A percentile compares a stretch with the other conserved stretches of the same genome.
Evolutionary conservation across 2,888 invertebrate genomes (phyloP).

Genomic region (Sepiola atlantica): DNA sequence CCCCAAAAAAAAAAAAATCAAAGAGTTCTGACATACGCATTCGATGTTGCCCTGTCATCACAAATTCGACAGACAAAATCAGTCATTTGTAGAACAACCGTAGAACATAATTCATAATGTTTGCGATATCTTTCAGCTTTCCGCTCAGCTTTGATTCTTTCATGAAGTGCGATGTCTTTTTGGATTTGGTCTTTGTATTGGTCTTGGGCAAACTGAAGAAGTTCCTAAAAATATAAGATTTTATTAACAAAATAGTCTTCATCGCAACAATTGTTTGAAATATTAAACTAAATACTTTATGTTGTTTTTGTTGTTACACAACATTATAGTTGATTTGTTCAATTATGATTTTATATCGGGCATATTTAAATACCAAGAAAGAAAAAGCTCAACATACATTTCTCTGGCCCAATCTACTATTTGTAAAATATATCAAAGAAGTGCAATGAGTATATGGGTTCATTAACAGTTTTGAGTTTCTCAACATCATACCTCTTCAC

Average conservation of each 20-base stretch:
- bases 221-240: constrained; percentile 61
- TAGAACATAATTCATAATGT: constrained; percentile 71
- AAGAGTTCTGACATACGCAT: constrained; percentile 64
- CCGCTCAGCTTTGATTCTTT: constrained; percentile 71
- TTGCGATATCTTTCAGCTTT: constrained; percentile 69
- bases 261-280: not conserved
- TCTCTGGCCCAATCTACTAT: not conserved
- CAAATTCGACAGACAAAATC: constrained; percentile 72
- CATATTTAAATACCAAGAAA: too few relatives aligned
- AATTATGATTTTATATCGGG: not conserved
- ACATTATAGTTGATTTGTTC: too few relatives aligned
- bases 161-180: constrained; percentile 71
- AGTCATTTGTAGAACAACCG: constrained; percentile 67
- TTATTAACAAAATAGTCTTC: not conserved
- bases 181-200: constrained; percentile 71
- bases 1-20: too few relatives aligned
- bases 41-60: constrained; percentile 73
- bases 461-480: too few relatives aligned
- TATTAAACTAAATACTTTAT: not conserved
- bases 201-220: constrained; percentile 69
- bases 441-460: too few relatives aligned
- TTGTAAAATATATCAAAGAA: not conserved
- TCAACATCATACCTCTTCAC: too few relatives aligned
- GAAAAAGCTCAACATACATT: not conserved
- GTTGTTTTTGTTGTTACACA: not conserved